Percentiles rank a stretch among this genome's conserved stretches.
These are phyloP conservation scores for Leptinotarsa rubiginosa DNA, from an alignment of 2,888 invertebrate species.

Conservation along the genomic window DNA sequence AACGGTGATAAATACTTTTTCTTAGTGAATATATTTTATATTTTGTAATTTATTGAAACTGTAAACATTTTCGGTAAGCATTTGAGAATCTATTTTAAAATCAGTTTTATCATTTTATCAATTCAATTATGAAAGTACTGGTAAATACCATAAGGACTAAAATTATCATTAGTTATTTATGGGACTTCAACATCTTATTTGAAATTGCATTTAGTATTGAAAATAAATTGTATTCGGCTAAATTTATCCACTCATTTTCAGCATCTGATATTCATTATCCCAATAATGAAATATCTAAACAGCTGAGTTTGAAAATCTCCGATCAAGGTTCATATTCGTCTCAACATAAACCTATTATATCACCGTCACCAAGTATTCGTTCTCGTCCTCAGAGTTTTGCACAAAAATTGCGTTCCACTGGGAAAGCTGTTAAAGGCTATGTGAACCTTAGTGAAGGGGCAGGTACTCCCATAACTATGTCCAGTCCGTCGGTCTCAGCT, in stretches of 20 bases:
- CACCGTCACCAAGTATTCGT: constrained; percentile 70
- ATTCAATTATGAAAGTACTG: too few relatives aligned
- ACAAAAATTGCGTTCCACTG: constrained; percentile 86
- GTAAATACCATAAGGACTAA: too few relatives aligned
- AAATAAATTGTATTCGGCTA: not conserved
- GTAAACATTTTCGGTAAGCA: too few relatives aligned
- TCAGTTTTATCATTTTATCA: too few relatives aligned
- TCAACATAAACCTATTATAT: constrained; percentile 65
- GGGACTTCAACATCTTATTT: too few relatives aligned
- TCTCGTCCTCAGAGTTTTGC: constrained; percentile 88
- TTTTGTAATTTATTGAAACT: too few relatives aligned
- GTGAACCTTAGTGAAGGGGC: constrained; percentile 84
- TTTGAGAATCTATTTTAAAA: too few relatives aligned
- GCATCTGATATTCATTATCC: constrained; percentile 76
- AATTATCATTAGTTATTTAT: too few relatives aligned
- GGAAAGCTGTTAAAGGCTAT: constrained; percentile 86
- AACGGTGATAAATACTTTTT: too few relatives aligned
- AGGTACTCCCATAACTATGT: constrained; percentile 76
- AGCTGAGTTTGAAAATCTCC: constrained; percentile 63
- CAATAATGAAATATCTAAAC: constrained; percentile 68
- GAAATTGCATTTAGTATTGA: too few relatives aligned
- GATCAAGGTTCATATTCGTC: constrained; percentile 63
- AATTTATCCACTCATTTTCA: constrained; percentile 52
- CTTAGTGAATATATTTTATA: too few relatives aligned
- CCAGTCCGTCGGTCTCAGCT: constrained; percentile 73